Percentiles rank a stretch among this genome's conserved stretches.
Evolutionary conservation across 2,888 invertebrate genomes (phyloP).

Genomic region (Amblyjoppa proteus): DNA sequence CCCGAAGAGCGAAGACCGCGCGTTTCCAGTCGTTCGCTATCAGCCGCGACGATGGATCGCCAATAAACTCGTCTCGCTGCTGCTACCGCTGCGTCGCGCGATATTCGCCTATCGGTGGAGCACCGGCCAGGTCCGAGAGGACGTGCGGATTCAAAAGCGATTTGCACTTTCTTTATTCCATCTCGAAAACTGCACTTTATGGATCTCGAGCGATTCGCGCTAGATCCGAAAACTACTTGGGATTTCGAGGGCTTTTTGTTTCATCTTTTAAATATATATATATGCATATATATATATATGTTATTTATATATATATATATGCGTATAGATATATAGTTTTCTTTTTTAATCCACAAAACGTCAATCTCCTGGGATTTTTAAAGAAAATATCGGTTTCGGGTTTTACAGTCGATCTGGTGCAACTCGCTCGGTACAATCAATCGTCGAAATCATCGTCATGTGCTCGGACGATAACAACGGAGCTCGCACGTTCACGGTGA

Average conservation of each 20-base stretch:
- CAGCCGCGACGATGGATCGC: constrained; percentile 60
- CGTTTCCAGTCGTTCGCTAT: constrained; percentile 63
- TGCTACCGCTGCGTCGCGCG: neutral
- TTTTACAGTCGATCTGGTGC: neutral
- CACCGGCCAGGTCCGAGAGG: neutral
- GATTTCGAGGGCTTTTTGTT: no score
- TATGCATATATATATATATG: no score
- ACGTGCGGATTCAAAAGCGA: neutral
- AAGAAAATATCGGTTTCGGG: neutral
- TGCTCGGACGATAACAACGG: constrained; percentile 20
- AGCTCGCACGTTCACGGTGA: constrained; percentile 8
- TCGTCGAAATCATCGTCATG: constrained; percentile 32
- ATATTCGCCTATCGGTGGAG: neutral
- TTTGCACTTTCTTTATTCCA: neutral
- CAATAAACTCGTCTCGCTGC: constrained; percentile 49
- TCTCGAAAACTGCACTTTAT: no score
- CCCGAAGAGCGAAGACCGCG: constrained; percentile 53
- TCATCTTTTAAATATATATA: no score
- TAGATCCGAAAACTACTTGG: no score
- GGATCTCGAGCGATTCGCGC: no score
- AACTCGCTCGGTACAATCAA: neutral
- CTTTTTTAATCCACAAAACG: neutral
- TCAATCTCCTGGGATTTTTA: neutral
- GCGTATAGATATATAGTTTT: neutral
- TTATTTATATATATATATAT: neutral